These are phyloP conservation scores for Heliconius aoede DNA, from an alignment of 2,888 invertebrate genomes.

Conservation along the genomic window DNA sequence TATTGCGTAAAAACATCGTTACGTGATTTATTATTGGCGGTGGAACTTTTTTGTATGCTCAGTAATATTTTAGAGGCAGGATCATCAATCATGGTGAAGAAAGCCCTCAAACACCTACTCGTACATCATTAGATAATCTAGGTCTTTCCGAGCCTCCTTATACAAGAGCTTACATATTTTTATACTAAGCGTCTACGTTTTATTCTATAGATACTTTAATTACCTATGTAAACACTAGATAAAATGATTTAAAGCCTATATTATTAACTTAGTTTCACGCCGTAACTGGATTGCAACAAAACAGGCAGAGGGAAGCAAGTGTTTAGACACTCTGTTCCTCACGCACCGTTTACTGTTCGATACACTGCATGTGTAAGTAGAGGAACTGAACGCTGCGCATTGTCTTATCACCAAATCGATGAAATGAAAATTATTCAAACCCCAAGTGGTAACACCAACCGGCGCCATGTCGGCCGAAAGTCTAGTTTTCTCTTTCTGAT, in stretches of 20 bases:
- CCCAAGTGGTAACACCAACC: too few species aligned
- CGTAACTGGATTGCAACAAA: too few species aligned
- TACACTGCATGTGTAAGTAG: not conserved
- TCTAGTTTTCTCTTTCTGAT: not conserved
- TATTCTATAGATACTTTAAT: too few species aligned
- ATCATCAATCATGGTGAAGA: constrained; percentile 7
- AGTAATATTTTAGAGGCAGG: not conserved
- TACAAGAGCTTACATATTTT: not conserved
- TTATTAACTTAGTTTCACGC: too few species aligned
- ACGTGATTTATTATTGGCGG: constrained; percentile 17
- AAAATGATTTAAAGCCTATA: too few species aligned
- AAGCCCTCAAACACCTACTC: constrained; percentile 17
- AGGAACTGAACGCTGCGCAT: not conserved
- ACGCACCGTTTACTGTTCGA: too few species aligned
- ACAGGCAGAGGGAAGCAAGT: not conserved
- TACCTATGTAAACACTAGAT: too few species aligned
- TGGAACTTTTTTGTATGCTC: not conserved
- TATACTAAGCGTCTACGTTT: not conserved
- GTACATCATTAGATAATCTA: constrained; percentile 1
- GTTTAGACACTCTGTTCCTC: not conserved
- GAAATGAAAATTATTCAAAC: not conserved
- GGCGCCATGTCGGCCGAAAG: too few species aligned
- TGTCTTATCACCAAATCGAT: not conserved
- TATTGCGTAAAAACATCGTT: constrained; percentile 3
- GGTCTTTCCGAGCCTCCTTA: not conserved